Evolutionary conservation across 2,113 vertebrate genomes (phyloP), one percentile per base, ranked within the genome.

Genomic region (Colius striatus): DNA sequence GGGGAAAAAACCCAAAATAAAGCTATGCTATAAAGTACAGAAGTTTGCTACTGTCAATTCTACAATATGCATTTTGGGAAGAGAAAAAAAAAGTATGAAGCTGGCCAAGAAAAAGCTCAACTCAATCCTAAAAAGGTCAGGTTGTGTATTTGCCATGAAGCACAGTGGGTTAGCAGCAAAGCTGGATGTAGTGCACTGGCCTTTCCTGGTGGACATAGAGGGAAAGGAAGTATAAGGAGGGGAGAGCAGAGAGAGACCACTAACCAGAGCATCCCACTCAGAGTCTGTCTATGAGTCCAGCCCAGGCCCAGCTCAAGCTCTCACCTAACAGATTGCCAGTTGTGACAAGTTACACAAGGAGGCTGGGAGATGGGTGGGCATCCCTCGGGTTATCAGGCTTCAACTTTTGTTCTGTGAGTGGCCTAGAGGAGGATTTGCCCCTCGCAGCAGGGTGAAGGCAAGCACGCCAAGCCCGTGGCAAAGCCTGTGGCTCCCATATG

Each of bases 11-110:
- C n/a, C n/a, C 38, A 41, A 41, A 96, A 43, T 90, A 97, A 97
- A 97, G 95, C 96, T 97, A 96, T 48, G 72, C 96, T 97, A 92
- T 77, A 89, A 96, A 89, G 81, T 92, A 97, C 51, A 95, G 92
- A 95, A 97, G 90, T 94, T 83, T 94, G 87, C 94, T 97, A 89
- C 58, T 80, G 76, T 94, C 96, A 96, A 93, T 96, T 92, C 78
- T 88, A 97, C 93, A 91, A 95, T 92, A 96, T 60, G 43, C 43
- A 63, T 83, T 96, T 84, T 34, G 4, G 3, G 10, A 12, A 2
- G 26, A 55, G 58, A 87, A 57, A 85, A 92, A 93, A 77, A n/a
- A 86, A 30, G 80, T 74, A 79, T 2, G 26, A 90, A 86, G 90
- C 86, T 87, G 80, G 76, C 86, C 13, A 36, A 75, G 67, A 0